phyloP scores from a whole-genome alignment of 2,113 vertebrate species.

The Cololabis saira region DNA sequence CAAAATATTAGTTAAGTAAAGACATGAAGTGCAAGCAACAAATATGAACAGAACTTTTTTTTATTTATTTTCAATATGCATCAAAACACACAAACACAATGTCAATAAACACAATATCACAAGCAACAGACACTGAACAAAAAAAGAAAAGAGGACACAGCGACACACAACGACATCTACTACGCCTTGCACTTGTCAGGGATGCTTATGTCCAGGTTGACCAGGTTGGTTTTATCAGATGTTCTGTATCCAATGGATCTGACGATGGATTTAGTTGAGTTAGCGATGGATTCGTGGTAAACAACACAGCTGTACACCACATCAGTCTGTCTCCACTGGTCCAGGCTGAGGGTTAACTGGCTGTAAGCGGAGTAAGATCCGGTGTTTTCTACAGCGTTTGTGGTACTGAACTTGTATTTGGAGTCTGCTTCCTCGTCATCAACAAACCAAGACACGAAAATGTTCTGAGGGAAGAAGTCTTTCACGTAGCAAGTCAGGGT shows the following conservation, averaged over 20 bases:
- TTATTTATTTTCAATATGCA: constrained; percentile 73
- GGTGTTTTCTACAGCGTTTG: constrained; percentile 37
- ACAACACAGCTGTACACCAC: constrained; percentile 72
- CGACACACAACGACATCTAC: constrained; percentile 59
- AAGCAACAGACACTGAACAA: constrained; percentile 64
- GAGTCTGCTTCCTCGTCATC: constrained; percentile 50
- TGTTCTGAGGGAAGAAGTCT: constrained; percentile 77
- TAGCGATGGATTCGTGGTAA: constrained; percentile 67
- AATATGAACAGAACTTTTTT: constrained; percentile 68
- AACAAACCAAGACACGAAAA: constrained; percentile 78
- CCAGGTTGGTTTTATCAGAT: constrained; percentile 40
- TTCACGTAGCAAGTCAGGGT: constrained; percentile 83
- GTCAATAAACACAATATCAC: constrained; percentile 39
- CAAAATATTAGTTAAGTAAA: constrained; percentile 3
- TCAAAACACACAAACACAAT: constrained; percentile 62
- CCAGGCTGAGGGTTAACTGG: constrained; percentile 51
- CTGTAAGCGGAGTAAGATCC: constrained; percentile 68
- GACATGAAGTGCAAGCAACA: constrained; percentile 58
- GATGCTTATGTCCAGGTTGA: constrained; percentile 72
- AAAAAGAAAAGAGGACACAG: constrained; percentile 59
- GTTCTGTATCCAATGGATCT: constrained; percentile 63
- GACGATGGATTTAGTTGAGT: constrained; percentile 47
- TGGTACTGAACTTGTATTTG: constrained; percentile 36
- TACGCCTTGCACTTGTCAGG: constrained; percentile 59
- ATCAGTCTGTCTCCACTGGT: constrained; percentile 42